A percentile compares a stretch with the other conserved stretches of the same genome.
phyloP scores from a whole-genome alignment of 2,797 vertebrate genomes.

The Brotula barbata region DNA sequence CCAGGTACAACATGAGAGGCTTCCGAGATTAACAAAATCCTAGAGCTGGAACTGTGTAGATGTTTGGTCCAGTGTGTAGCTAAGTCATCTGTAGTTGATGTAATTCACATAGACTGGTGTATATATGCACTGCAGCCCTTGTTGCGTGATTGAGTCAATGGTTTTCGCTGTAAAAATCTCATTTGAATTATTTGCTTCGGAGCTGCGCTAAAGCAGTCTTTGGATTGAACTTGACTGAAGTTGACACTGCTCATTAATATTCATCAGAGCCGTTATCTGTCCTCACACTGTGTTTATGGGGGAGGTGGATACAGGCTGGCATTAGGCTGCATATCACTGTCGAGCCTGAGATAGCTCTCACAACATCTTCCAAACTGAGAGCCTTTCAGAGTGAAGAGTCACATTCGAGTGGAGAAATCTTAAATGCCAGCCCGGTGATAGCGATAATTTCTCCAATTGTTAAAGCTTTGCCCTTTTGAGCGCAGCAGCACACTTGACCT shows the following conservation, averaged over 20 bases:
- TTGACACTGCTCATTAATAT: constrained; percentile 36
- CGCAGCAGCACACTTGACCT: constrained; percentile 14
- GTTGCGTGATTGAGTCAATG: constrained; percentile 14
- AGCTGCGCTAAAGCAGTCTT: constrained; percentile 1
- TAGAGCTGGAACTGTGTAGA: constrained; percentile 2
- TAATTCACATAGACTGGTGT: constrained; percentile 1
- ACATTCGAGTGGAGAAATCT: constrained; percentile 7
- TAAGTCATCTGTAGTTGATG: background rate
- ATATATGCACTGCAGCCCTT: background rate
- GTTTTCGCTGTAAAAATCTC: constrained; percentile 3
- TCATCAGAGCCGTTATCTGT: constrained; percentile 34
- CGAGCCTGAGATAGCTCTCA: constrained; percentile 36
- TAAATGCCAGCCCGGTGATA: constrained; percentile 61
- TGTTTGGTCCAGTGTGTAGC: constrained; percentile 20
- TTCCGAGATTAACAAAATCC: constrained; percentile 1
- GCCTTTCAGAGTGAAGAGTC: constrained; percentile 39
- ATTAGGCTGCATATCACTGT: constrained; percentile 48
- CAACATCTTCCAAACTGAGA: constrained; percentile 26
- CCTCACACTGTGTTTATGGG: constrained; percentile 36
- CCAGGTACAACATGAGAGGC: constrained; percentile 65
- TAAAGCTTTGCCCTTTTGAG: constrained; percentile 36
- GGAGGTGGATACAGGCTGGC: constrained; percentile 48
- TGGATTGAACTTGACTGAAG: constrained; percentile 30
- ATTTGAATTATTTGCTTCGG: constrained; percentile 1
- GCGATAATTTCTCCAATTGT: constrained; percentile 4